These are phyloP conservation scores for Propithecus coquereli DNA, from an alignment of 2,113 vertebrate genomes.

Conservation along the genomic window DNA sequence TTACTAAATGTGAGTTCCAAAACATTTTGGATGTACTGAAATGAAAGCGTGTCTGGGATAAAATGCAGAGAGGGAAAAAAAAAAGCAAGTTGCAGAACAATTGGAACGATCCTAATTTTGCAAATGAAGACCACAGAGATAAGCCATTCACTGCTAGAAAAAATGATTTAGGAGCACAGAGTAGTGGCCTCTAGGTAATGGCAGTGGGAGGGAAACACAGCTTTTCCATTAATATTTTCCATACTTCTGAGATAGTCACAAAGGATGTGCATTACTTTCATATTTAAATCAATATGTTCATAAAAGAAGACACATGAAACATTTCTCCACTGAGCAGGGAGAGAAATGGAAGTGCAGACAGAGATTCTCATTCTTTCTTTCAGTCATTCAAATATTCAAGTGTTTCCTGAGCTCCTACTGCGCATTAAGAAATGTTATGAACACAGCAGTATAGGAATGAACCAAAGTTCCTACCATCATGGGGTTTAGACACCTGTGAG, in stretches of 20 bases:
- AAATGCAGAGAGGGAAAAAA: background rate
- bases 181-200: background rate
- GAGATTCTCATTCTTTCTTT: background rate
- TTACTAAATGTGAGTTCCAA: background rate
- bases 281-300: background rate
- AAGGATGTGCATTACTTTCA: background rate
- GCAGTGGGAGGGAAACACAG: background rate
- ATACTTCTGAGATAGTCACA: background rate
- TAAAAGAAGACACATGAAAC: background rate
- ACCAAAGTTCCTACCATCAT: background rate
- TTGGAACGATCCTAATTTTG: background rate
- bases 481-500: background rate
- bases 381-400: background rate
- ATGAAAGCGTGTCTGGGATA: background rate
- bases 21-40: background rate
- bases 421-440: background rate
- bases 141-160: background rate
- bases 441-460: background rate
- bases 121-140: background rate
- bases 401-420: background rate
- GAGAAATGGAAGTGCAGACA: background rate
- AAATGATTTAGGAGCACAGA: background rate
- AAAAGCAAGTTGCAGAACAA: background rate
- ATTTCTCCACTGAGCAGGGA: too few relatives aligned
- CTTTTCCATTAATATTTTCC: background rate